These are phyloP conservation scores for Melipona bicolor DNA, from an alignment of 2,888 invertebrate species.

Conservation along the genomic window DNA sequence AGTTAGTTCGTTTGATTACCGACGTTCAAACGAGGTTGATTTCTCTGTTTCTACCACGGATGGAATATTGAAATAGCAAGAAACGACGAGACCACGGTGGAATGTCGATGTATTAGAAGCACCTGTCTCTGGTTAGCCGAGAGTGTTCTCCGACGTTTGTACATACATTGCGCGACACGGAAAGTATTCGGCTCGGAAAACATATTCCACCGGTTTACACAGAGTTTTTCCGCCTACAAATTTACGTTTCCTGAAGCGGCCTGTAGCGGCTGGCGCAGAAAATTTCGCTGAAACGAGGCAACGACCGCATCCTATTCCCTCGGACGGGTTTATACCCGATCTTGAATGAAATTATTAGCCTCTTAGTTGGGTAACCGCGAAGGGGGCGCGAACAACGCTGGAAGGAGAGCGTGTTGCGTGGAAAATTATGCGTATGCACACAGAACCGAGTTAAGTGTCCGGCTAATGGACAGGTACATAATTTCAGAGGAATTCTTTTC, in stretches of 20 bases:
- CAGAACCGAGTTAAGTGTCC: constrained; percentile 62
- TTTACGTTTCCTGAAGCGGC: not conserved
- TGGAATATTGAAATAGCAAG: not conserved
- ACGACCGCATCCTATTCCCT: constrained; percentile 34
- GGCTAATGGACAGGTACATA: constrained; percentile 70
- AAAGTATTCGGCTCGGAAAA: not conserved
- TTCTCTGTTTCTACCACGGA: not conserved
- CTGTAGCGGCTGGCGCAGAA: not conserved
- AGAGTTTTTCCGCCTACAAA: not conserved
- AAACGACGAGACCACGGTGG: not conserved
- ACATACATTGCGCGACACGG: not conserved
- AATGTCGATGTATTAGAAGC: not conserved
- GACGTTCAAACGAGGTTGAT: not conserved
- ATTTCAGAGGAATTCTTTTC: constrained; percentile 56
- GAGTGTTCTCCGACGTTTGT: not conserved
- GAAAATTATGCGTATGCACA: constrained; percentile 65
- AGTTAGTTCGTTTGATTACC: not conserved
- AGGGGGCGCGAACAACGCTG: constrained; percentile 20
- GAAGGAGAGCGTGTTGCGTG: constrained; percentile 24
- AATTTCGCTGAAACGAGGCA: constrained; percentile 34
- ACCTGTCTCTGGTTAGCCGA: not conserved
- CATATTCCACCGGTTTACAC: not conserved
- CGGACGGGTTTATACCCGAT: constrained; percentile 54
- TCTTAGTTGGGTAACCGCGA: constrained; percentile 50
- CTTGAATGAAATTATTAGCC: constrained; percentile 66